Evolutionary conservation across 2,797 vertebrate genomes (phyloP).

Genomic region (Hozukius guyotensis): DNA sequence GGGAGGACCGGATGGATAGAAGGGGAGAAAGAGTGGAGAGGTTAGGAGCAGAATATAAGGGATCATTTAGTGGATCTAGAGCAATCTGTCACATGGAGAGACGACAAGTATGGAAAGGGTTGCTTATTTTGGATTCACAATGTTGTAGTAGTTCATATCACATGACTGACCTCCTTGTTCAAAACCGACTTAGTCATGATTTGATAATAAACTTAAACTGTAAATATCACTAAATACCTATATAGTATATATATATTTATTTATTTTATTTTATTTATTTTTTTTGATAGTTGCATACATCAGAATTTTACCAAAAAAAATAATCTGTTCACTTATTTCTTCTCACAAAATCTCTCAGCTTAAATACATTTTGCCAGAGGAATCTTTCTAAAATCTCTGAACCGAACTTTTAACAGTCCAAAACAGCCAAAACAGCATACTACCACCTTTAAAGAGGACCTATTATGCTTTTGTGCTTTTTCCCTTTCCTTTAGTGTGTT

Average conservation of each 20-base stretch:
- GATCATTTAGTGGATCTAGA: constrained; percentile 61
- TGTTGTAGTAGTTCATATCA: neutral
- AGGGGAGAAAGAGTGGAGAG: constrained; percentile 28
- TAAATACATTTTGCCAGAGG: neutral
- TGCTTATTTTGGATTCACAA: constrained; percentile 14
- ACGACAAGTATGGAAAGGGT: constrained; percentile 10
- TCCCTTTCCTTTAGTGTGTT: no score
- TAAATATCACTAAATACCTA: neutral
- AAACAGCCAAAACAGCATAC: constrained; percentile 10
- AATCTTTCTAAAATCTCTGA: constrained; percentile 31
- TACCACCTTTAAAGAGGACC: constrained; percentile 7
- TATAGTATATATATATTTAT: neutral
- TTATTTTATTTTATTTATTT: neutral
- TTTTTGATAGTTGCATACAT: neutral
- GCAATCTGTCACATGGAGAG: constrained; percentile 33
- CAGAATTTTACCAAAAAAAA: neutral
- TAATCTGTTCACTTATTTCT: constrained; percentile 1
- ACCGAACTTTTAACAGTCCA: constrained; percentile 6
- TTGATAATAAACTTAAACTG: neutral
- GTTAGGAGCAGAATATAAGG: constrained; percentile 45
- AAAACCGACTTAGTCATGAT: neutral
- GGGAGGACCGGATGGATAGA: constrained; percentile 51
- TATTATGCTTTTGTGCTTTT: no score
- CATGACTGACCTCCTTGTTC: neutral
- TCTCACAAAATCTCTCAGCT: constrained; percentile 9